Percentiles rank a stretch among this genome's conserved stretches.
Evolutionary conservation across 1,140 invertebrate species (phyloP).

Genomic region (Archivesica marissinica): DNA sequence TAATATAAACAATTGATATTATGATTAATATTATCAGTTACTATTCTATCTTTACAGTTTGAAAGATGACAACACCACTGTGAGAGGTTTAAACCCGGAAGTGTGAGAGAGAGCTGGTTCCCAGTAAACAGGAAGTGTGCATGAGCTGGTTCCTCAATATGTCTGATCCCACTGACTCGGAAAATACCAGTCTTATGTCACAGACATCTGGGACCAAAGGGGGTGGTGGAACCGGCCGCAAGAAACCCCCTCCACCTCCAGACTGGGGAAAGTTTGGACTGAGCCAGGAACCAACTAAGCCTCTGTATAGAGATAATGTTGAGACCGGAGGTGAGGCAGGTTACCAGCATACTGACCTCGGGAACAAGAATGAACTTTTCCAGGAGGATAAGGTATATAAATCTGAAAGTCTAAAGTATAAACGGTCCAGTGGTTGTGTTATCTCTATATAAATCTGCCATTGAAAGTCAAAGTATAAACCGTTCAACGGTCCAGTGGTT

Average conservation of each 20-base stretch:
- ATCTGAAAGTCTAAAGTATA: neutral
- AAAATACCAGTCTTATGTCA: slow-evolving; percentile 21
- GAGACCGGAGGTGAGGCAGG: slow-evolving; percentile 64
- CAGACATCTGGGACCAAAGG: neutral
- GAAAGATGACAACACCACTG: no score
- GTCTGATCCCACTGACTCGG: slow-evolving; percentile 6
- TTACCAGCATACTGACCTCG: slow-evolving; percentile 73
- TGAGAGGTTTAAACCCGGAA: no score
- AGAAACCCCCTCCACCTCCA: slow-evolving; percentile 57
- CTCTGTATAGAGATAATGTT: slow-evolving; percentile 40
- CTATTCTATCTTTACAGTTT: no score
- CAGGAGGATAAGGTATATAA: slow-evolving; percentile 93
- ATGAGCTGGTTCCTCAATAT: no score
- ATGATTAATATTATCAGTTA: no score
- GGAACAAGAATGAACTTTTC: slow-evolving; percentile 91
- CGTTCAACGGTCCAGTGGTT: no score
- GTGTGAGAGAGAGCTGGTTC: no score
- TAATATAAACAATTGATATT: no score
- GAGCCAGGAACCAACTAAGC: slow-evolving; percentile 76
- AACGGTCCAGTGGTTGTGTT: no score
- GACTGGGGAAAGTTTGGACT: slow-evolving; percentile 82
- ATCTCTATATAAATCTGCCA: no score
- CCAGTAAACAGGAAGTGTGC: no score
- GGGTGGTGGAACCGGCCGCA: slow-evolving; percentile 33
- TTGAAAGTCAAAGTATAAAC: no score